phyloP scores from a whole-genome alignment of 2,888 invertebrate genomes.

The Caenorhabditis virilis region DNA sequence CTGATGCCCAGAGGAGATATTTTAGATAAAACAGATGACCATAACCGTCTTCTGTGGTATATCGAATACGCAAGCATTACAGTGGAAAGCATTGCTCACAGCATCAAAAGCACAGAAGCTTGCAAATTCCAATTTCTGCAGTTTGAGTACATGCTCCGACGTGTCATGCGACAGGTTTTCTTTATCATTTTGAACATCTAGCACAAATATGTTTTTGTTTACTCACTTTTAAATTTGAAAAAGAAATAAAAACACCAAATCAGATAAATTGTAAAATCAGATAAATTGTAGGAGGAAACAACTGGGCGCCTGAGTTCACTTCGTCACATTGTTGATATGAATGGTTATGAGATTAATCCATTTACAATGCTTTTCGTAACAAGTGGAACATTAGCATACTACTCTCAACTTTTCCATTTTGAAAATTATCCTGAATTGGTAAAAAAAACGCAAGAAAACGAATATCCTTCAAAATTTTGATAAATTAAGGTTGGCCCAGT shows the following conservation, averaged over 20 bases:
- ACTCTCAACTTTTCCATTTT: conserved; percentile 67
- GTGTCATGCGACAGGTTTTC: conserved; percentile 61
- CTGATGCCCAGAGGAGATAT: conserved; percentile 63
- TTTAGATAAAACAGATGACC: conserved; percentile 44
- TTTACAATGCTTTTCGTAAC: conserved; percentile 67
- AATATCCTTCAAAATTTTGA: conserved; percentile 4
- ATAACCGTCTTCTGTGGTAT: conserved; percentile 66
- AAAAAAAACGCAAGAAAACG: no score
- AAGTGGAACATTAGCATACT: conserved; percentile 66
- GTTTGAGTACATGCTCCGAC: conserved; percentile 66
- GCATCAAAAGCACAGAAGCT: conserved; percentile 59
- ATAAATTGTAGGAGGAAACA: conserved; percentile 54
- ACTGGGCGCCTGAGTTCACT: conserved; percentile 63
- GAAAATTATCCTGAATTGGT: conserved; percentile 68
- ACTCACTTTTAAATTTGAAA: conserved; percentile 4
- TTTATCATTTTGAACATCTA: not conserved
- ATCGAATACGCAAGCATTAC: conserved; percentile 67
- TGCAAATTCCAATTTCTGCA: conserved; percentile 67
- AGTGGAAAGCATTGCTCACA: conserved; percentile 66
- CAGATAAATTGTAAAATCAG: no score
- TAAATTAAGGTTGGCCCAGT: conserved; percentile 54
- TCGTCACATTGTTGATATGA: conserved; percentile 65
- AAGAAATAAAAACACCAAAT: conserved; percentile 7
- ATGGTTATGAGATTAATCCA: conserved; percentile 67
- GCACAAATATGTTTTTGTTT: conserved; percentile 1